Conservation (phyloP, 2,888 invertebrate species). For the Ommatoiulus sabulosus region DNA sequence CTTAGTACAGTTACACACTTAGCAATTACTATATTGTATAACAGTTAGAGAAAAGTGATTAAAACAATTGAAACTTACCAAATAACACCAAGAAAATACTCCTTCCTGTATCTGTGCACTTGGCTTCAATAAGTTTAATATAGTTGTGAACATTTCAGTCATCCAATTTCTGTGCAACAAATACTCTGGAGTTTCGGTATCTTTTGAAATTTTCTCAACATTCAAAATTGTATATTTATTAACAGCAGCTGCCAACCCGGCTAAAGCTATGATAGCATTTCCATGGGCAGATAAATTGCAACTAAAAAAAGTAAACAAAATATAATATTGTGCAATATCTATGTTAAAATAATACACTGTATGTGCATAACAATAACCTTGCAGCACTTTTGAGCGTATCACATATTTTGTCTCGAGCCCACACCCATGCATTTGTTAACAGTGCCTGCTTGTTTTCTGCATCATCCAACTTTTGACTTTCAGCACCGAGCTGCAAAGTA, state of each 20-base stretch:
- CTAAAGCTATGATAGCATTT: neutral
- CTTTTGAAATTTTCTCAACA: neutral
- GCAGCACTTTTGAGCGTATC: neutral
- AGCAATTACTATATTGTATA: too few species aligned
- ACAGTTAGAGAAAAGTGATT: too few species aligned
- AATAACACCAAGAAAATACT: slow-evolving; percentile 7
- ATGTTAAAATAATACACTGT: neutral
- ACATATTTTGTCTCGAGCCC: slow-evolving; percentile 5
- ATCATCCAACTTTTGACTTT: neutral
- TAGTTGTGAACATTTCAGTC: neutral
- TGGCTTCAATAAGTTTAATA: neutral
- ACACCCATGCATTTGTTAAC: neutral
- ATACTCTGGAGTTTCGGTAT: neutral
- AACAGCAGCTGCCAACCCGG: neutral
- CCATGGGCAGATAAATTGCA: neutral
- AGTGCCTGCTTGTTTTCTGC: neutral
- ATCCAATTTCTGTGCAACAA: slow-evolving; percentile 34
- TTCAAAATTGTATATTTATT: slow-evolving; percentile 27
- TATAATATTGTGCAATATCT: neutral
- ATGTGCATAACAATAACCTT: neutral
- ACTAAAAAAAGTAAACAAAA: neutral
- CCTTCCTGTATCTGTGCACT: neutral
- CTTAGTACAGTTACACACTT: too few species aligned
- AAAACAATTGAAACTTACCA: neutral
- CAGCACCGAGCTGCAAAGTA: neutral